Evolutionary conservation across 2,113 vertebrate species (phyloP).

Genomic region (Scatophagus argus): DNA sequence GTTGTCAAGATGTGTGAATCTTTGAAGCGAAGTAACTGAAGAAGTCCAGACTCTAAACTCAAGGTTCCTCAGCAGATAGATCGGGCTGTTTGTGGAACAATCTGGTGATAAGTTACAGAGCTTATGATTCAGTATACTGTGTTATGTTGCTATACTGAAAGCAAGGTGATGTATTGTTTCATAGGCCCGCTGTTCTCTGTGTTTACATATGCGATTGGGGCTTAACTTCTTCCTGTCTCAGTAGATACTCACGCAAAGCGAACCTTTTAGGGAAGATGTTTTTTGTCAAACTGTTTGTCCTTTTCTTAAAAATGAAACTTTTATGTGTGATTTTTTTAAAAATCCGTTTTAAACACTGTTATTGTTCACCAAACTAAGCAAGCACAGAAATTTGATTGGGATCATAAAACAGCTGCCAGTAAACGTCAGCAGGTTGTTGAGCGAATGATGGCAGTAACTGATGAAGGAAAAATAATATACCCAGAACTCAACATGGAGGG

Average conservation of each 20-base stretch:
- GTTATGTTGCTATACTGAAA: too few relatives aligned
- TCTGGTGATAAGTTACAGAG: too few relatives aligned
- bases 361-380: not conserved
- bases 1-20: not conserved
- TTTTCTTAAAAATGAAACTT: too few relatives aligned
- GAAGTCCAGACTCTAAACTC: not conserved
- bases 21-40: not conserved
- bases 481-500: not conserved
- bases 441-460: not conserved
- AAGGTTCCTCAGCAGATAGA: not conserved
- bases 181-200: too few relatives aligned
- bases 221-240: too few relatives aligned
- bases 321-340: too few relatives aligned
- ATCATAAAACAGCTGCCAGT: not conserved
- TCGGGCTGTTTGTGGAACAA: too few relatives aligned
- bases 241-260: too few relatives aligned
- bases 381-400: not conserved
- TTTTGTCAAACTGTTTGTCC: not conserved
- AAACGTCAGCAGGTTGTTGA: not conserved
- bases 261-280: not conserved
- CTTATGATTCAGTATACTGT: too few relatives aligned
- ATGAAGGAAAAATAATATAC: not conserved
- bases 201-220: too few relatives aligned
- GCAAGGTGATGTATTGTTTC: too few relatives aligned
- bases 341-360: conserved; percentile 2